Evolutionary conservation across 2,888 invertebrate species (phyloP).

Genomic region (Arge pagana): DNA sequence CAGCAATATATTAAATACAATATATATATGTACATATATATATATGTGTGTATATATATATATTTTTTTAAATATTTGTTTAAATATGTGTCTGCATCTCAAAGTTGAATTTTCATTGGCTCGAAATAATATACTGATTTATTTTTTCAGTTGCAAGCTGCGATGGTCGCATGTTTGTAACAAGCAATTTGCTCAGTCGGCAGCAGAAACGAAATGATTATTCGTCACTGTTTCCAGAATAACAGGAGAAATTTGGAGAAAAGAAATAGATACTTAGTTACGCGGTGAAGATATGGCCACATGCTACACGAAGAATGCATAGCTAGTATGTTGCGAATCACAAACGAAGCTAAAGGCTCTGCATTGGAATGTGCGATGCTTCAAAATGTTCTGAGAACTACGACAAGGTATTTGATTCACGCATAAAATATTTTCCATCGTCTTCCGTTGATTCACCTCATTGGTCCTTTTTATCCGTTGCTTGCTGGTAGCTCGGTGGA

Average conservation of each 20-base stretch:
- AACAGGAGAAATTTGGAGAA: too few relatives aligned
- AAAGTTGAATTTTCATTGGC: not conserved
- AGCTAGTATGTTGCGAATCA: too few relatives aligned
- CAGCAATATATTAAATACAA: conserved; percentile 5
- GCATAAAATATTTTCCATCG: conserved; percentile 15
- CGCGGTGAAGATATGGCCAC: too few relatives aligned
- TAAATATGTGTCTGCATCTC: not conserved
- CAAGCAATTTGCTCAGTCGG: conserved; percentile 1
- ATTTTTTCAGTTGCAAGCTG: too few relatives aligned
- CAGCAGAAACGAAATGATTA: too few relatives aligned
- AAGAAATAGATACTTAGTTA: too few relatives aligned
- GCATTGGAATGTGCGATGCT: conserved; percentile 14
- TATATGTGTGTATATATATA: not conserved
- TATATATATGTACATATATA: not conserved
- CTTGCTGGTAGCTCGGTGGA: conserved; percentile 81
- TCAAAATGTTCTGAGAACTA: conserved; percentile 9
- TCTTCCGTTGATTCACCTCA: conserved; percentile 53
- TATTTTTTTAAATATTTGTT: conserved; percentile 1
- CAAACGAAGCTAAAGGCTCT: too few relatives aligned
- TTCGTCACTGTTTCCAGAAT: too few relatives aligned
- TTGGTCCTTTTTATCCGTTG: conserved; percentile 75
- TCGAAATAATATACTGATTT: not conserved
- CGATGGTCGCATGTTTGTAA: not conserved
- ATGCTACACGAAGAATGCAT: too few relatives aligned
- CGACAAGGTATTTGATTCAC: conserved; percentile 21